Evolutionary conservation across 92 coral and sea anemone genomes (phyloP), one percentile per base, ranked within the genome.

Genomic region (Bergia sp.): DNA sequence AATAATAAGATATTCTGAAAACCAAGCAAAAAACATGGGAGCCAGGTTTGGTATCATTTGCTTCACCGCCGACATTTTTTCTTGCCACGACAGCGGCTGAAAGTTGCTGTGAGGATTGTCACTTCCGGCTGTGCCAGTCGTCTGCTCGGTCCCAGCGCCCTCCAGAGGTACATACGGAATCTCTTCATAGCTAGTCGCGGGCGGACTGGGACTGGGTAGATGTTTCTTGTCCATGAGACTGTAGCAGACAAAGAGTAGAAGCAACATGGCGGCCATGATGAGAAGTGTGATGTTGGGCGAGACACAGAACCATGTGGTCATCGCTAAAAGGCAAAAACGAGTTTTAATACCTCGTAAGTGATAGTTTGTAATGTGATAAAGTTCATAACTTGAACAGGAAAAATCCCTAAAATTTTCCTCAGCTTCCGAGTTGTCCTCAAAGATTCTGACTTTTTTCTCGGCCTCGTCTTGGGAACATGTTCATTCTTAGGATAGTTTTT

Each of bases 231-330:
- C 98, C 93, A 91, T 91, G 64, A 91, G 85, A 80, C 87, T 71
- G 73, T 95, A 95, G 89, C 96, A 93, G 81, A 92, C 92, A 69
- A 95, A 91, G 50, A 93, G 89, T 72, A 95, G 81, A 4, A 95
- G 89, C 57, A 91, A 53, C 92, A 92, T 90, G 77, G 91, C 92
- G 18, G 93, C 96, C 93, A 93, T 86, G 76, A 95, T 90, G 57
- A 95, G 83, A n/a, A 95, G 84, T 2, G 98, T 93, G 82, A 91
- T 89, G 23, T 90, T 93, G 29, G 98, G 98, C 8, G 96, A 91
- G 21, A 92, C 89, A 71, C 98, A 95, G 18, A 94, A 78, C 98
- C 98, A 95, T 13, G 98, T 95, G 76, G 98, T 95, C 98, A 95
- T 95, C 80, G 98, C 98, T 95, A 58, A 50, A 84, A 74, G 20